A percentile compares a stretch with the other conserved stretches of the same genome.
Conservation (phyloP, 2,113 vertebrate species). For the Laticauda laticaudata region DNA sequence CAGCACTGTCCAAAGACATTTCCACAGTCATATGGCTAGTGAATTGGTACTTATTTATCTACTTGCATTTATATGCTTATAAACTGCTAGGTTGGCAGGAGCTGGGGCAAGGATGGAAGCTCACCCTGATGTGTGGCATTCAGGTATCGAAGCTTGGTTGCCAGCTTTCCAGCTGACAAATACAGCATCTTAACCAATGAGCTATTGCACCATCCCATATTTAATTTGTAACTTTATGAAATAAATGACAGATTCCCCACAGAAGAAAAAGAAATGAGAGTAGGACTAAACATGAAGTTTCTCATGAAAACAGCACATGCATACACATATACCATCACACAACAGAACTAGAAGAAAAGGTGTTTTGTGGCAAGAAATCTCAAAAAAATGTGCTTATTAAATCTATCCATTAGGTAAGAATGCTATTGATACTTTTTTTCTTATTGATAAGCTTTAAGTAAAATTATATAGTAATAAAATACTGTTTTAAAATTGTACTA, state of each 20-base stretch:
- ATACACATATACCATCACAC: slow-evolving; percentile 29
- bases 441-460: not conserved
- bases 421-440: not conserved
- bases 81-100: not conserved
- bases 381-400: slow-evolving; percentile 29
- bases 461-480: not conserved
- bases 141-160: not conserved
- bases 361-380: slow-evolving; percentile 29
- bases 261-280: slow-evolving; percentile 52
- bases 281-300: not conserved
- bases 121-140: not conserved
- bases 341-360: not conserved
- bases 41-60: not conserved
- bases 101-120: not conserved
- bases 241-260: slow-evolving; percentile 33
- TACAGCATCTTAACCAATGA: not conserved
- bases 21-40: not conserved
- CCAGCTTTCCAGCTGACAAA: not conserved
- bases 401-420: not conserved
- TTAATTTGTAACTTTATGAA: slow-evolving; percentile 39
- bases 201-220: no score
- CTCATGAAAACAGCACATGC: not conserved
- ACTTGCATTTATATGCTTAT: not conserved
- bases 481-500: not conserved
- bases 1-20: not conserved